These are phyloP conservation scores for Oncorhynchus kisutch DNA, from an alignment of 2,113 vertebrate genomes.

Conservation along the genomic window DNA sequence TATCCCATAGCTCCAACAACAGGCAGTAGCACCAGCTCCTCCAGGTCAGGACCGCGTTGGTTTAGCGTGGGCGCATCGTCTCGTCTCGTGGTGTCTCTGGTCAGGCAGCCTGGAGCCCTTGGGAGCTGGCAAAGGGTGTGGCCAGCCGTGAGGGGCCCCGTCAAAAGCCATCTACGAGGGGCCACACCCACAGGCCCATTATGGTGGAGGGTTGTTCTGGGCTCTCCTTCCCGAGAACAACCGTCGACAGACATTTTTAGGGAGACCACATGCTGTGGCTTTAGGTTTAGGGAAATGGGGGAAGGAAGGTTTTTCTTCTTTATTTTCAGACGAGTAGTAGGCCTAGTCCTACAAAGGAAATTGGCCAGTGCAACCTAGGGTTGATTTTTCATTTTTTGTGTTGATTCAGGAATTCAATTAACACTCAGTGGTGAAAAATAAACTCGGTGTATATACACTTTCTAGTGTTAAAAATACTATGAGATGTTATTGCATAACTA, in stretches of 20 bases:
- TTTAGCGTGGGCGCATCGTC: conserved; percentile 69
- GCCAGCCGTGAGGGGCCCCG: conserved; percentile 81
- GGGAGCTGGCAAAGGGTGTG: conserved; percentile 80
- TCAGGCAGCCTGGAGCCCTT: conserved; percentile 86
- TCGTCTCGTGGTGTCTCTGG: conserved; percentile 78
- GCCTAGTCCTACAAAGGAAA: not conserved
- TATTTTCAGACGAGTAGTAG: conserved; percentile 67
- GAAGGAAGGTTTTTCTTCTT: conserved; percentile 72
- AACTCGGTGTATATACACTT: no score
- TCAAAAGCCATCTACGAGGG: conserved; percentile 80
- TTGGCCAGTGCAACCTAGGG: no score
- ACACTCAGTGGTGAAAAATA: no score
- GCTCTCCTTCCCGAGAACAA: conserved; percentile 67
- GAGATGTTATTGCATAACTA: no score
- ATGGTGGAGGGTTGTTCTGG: conserved; percentile 73
- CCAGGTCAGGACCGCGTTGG: conserved; percentile 16
- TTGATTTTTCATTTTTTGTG: no score
- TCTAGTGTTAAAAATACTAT: no score
- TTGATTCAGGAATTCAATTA: no score
- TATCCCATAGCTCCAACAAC: not conserved
- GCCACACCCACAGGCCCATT: conserved; percentile 81
- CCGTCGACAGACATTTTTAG: conserved; percentile 76
- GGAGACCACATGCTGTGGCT: conserved; percentile 78
- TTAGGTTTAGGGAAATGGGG: conserved; percentile 43
- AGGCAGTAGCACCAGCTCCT: not conserved